Conservation (phyloP, 2,113 vertebrate genomes). For the Piaya cayana region DNA sequence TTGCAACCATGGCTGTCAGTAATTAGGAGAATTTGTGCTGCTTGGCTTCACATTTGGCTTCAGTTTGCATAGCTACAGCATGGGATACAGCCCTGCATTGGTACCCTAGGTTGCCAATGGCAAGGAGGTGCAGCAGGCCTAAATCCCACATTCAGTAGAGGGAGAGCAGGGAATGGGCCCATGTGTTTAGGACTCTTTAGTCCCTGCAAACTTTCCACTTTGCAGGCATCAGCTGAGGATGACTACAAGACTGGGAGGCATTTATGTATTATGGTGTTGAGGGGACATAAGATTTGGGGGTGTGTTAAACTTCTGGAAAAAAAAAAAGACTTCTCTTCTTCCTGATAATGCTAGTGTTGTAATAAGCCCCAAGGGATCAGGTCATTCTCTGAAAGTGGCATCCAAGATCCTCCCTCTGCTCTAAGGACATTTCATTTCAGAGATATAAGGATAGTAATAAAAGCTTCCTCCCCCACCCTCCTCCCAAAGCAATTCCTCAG, state of each 20-base stretch:
- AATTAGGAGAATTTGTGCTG: background rate
- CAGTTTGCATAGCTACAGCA: background rate
- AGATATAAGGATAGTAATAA: conserved; percentile 16
- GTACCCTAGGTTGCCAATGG: background rate
- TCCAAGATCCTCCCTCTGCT: background rate
- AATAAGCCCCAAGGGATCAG: background rate
- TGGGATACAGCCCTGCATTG: background rate
- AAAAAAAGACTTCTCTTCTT: background rate
- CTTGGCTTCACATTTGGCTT: background rate
- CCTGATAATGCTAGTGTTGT: background rate
- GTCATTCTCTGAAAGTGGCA: background rate
- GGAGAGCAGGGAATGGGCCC: background rate
- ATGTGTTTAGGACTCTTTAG: background rate
- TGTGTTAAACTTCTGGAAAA: background rate
- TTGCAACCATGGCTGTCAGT: background rate
- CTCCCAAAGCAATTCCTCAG: conserved; percentile 32
- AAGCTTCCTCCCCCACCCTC: conserved; percentile 1
- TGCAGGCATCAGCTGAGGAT: background rate
- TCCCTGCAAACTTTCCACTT: background rate
- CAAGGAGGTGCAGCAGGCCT: background rate
- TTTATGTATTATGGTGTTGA: background rate
- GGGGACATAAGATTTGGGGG: background rate
- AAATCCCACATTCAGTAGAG: background rate
- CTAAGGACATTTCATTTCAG: conserved; percentile 24
- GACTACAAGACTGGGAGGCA: background rate